These are phyloP conservation scores for Camponotus vicinus DNA, from an alignment of 1,140 invertebrate genomes.

Conservation along the genomic window DNA sequence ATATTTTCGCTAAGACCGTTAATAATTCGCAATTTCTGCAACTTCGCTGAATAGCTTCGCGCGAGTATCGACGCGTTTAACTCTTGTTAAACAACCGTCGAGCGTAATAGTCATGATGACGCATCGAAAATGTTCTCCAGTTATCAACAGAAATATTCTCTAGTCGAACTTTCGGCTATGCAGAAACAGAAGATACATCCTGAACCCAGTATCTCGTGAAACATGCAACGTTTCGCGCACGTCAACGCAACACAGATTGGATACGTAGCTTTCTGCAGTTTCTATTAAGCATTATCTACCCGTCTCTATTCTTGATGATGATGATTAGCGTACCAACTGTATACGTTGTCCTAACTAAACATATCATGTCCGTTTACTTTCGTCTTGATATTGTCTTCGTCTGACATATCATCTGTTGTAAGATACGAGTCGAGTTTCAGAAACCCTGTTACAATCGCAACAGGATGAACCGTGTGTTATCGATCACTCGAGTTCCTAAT, in stretches of 20 bases:
- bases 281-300: slow-evolving; percentile 37
- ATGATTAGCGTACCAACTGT: slow-evolving; percentile 26
- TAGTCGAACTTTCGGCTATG: neutral
- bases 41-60: neutral
- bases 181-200: neutral
- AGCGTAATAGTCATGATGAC: neutral
- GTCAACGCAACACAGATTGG: neutral
- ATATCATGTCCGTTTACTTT: slow-evolving; percentile 14
- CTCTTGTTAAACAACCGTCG: neutral
- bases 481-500: slow-evolving; percentile 39
- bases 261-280: slow-evolving; percentile 25
- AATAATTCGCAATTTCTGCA: slow-evolving; percentile 6
- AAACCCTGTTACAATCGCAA: neutral
- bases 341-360: slow-evolving; percentile 41
- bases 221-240: neutral
- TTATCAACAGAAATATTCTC: neutral
- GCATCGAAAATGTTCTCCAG: neutral
- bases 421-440: slow-evolving; percentile 26
- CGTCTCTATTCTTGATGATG: neutral
- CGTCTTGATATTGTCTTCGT: slow-evolving; percentile 52
- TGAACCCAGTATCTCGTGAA: neutral
- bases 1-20: neutral
- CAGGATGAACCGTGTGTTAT: slow-evolving; percentile 35
- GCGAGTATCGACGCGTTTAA: neutral
- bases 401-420: slow-evolving; percentile 8